Base-by-base conservation (phyloP, 2,888 invertebrate species). In the Carterocephalus palaemon region DNA sequence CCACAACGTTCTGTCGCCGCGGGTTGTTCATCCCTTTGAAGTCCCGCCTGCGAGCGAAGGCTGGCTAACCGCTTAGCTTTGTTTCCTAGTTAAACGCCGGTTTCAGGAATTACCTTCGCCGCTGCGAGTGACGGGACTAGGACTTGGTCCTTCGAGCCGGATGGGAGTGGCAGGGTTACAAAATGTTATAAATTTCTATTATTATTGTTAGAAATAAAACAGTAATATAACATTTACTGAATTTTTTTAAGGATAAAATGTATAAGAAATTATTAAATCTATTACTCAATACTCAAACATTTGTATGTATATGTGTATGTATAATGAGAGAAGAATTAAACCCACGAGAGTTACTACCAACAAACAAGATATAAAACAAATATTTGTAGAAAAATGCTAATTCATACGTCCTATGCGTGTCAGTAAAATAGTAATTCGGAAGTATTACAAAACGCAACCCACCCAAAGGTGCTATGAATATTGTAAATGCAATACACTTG, bases 61-160 rank as follows among this genome's bases (percentile, higher is more conserved):
- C 78, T 75, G 75, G 75, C 73, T 75, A 75, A 79, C 81, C 82
- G 80, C 75, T 81, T 77, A 78, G 82, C 81, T 83, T 83, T 84
- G 81, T 83, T 82, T 82, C 77, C 75, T 66, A 72, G 70, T 79
- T 77, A 78, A 80, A 80, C 80, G 78, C 63, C 59, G 56, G 56
- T 63, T 59, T 54, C 54, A 54, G 53, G 54, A 74, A 75, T 75
- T 72, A 72, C 33, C 42, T 34, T 20, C 28, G 28, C 8, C 19
- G 17, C 66, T 72, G 75, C 71, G 70, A 60, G 59, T 62, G 69
- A 68, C 67, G 59, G 62, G 61, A 52, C 50, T 32, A 40, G 46
- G 24, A 37, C 39, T 36, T 49, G 47, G 51, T 48, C 47, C 52
- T 50, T 19, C 43, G 50, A 49, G 47, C 48, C 39, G 46, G 49